Evolutionary conservation across 1,140 invertebrate species (phyloP).

Genomic region (Drosophila kanapiae): DNA sequence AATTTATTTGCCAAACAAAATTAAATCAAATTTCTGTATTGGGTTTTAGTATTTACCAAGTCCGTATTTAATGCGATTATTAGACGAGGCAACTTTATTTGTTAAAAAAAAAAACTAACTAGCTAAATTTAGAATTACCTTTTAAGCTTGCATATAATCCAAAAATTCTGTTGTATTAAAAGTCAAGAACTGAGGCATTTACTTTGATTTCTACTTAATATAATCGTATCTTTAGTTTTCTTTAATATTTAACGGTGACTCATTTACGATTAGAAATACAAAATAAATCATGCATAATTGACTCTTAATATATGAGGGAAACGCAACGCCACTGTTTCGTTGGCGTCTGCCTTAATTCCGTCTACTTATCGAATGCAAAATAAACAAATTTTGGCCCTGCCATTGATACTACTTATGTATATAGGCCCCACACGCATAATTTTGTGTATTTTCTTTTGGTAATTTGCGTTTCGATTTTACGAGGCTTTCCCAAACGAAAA

Average conservation of each 20-base stretch:
- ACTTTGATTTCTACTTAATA: neutral
- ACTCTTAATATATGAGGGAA: neutral
- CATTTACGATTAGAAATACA: neutral
- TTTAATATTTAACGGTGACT: neutral
- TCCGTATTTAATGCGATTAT: too few relatives aligned
- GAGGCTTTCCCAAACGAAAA: conserved; percentile 23
- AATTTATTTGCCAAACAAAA: conserved; percentile 49
- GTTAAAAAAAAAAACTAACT: too few relatives aligned
- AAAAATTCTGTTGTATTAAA: neutral
- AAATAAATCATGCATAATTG: too few relatives aligned
- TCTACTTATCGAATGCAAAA: conserved; percentile 44
- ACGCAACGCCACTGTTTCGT: conserved; percentile 18
- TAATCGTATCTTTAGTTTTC: neutral
- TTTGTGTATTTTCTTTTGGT: conserved; percentile 34
- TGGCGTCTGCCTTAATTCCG: conserved; percentile 5
- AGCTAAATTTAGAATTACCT: too few relatives aligned
- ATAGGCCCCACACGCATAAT: conserved; percentile 10
- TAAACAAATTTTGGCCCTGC: conserved; percentile 39
- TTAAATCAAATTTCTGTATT: conserved; percentile 29
- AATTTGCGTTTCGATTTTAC: conserved; percentile 51
- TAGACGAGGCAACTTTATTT: too few relatives aligned
- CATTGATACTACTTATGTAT: conserved; percentile 35
- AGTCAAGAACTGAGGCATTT: neutral
- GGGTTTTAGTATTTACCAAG: neutral
- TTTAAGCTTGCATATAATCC: neutral